Evolutionary conservation across 2,888 invertebrate genomes (phyloP).

Genomic region (Drosophila subquinaria): DNA sequence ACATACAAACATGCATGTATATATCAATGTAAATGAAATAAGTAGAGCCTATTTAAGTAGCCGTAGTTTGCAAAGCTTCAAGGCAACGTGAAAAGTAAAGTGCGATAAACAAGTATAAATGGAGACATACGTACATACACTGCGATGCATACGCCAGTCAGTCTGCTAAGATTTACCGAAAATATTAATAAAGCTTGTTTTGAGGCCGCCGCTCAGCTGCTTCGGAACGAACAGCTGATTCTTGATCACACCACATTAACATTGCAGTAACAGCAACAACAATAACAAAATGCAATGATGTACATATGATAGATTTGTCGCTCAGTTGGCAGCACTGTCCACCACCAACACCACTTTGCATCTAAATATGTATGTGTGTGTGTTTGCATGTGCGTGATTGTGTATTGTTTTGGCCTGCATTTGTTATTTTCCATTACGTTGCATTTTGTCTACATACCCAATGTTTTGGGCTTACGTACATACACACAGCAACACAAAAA

Average conservation of each 20-base stretch:
- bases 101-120: slow-evolving; percentile 17
- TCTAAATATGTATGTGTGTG: background rate
- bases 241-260: slow-evolving; percentile 46
- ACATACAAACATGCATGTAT: background rate
- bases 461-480: slow-evolving; percentile 32
- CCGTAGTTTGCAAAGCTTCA: slow-evolving; percentile 29
- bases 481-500: slow-evolving; percentile 2
- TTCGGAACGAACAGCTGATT: slow-evolving; percentile 58
- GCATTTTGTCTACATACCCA: slow-evolving; percentile 44
- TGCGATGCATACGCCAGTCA: background rate
- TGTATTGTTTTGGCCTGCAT: slow-evolving; percentile 63
- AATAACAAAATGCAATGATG: slow-evolving; percentile 26
- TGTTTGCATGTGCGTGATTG: slow-evolving; percentile 12
- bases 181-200: slow-evolving; percentile 28
- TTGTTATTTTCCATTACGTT: slow-evolving; percentile 68
- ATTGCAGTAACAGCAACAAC: slow-evolving; percentile 24
- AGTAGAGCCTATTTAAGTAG: slow-evolving; percentile 19
- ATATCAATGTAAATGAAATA: slow-evolving; percentile 28
- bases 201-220: slow-evolving; percentile 26
- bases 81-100: slow-evolving; percentile 31
- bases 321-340: slow-evolving; percentile 55
- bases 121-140: slow-evolving; percentile 7
- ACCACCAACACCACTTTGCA: slow-evolving; percentile 19
- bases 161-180: slow-evolving; percentile 26
- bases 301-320: slow-evolving; percentile 42